These are phyloP conservation scores for Pelodytes ibericus DNA, from an alignment of 2,797 vertebrate genomes.

Conservation along the genomic window DNA sequence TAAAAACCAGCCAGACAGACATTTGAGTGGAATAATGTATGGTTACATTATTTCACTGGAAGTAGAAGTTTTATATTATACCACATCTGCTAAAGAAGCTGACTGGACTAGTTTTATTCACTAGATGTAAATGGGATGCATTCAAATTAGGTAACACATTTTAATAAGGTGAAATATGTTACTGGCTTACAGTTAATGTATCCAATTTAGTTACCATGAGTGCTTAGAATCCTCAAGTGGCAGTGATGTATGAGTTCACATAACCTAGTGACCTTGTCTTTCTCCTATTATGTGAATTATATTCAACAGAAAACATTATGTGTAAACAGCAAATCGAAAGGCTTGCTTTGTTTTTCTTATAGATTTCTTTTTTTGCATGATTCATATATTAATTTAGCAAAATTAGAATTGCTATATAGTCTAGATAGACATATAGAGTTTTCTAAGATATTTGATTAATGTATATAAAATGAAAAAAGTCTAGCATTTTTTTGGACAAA, in stretches of 20 bases:
- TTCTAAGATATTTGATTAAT: no score
- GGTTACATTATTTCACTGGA: not conserved
- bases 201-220: not conserved
- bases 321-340: not conserved
- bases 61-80: not conserved
- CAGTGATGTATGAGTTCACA: not conserved
- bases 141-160: constrained; percentile 1
- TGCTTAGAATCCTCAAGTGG: not conserved
- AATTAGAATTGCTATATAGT: no score
- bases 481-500: no score
- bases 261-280: not conserved
- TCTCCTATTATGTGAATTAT: constrained; percentile 1
- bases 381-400: no score
- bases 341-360: not conserved
- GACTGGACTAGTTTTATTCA: not conserved
- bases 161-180: constrained; percentile 8
- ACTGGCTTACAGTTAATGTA: constrained; percentile 1
- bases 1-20: no score
- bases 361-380: not conserved
- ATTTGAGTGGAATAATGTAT: not conserved
- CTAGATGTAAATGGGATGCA: not conserved
- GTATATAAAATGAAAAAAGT: no score
- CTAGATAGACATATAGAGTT: no score
- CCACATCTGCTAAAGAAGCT: not conserved
- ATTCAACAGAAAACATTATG: not conserved